phyloP scores from a whole-genome alignment of 2,113 vertebrate species.

The Heloderma charlesbogerti region DNA sequence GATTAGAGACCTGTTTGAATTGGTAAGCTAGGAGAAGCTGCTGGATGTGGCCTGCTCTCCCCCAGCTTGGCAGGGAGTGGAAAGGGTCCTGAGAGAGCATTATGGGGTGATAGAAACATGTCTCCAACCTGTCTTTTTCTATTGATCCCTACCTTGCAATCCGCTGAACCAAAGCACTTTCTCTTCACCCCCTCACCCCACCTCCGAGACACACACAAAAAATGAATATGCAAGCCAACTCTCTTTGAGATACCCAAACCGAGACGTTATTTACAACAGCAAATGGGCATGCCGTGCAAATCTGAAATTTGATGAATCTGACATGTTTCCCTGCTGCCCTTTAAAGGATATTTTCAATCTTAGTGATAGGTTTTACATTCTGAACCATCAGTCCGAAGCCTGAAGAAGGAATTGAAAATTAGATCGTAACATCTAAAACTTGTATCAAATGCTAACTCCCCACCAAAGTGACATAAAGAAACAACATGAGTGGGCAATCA shows the following conservation, averaged over 20 bases:
- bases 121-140: slow-evolving; percentile 61
- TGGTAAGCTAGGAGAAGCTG: slow-evolving; percentile 53
- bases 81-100: slow-evolving; percentile 21
- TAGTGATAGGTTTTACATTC: background rate
- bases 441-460: background rate
- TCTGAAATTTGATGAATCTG: background rate
- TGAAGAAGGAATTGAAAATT: background rate
- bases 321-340: background rate
- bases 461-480: background rate
- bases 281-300: background rate
- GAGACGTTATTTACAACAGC: background rate
- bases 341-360: background rate
- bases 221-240: slow-evolving; percentile 9
- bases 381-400: background rate
- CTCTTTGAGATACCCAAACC: background rate
- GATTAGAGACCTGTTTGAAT: slow-evolving; percentile 76
- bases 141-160: slow-evolving; percentile 62
- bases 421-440: background rate
- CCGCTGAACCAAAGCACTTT: slow-evolving; percentile 21
- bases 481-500: background rate
- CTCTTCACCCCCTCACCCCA: background rate
- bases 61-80: background rate
- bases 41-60: background rate
- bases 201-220: background rate
- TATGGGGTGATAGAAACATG: slow-evolving; percentile 49